Evolutionary conservation across 2,888 invertebrate species (phyloP), one percentile per base, ranked within the genome.

Genomic region (Ennomos erosarius): DNA sequence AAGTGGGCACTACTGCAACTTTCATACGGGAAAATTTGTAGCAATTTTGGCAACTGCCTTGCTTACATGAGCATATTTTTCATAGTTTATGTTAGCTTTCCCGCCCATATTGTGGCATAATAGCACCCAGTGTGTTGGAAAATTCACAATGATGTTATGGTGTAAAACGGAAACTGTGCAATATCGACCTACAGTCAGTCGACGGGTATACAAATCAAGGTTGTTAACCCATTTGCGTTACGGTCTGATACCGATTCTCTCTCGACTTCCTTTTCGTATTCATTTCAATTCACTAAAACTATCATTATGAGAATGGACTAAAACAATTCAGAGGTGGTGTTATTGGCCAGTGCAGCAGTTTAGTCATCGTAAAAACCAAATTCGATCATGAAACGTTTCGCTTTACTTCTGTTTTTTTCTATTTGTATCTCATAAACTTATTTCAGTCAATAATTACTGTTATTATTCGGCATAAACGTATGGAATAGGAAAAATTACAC

Each of bases 141-240:
- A 57, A 62, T 66, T 57, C 55, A 62, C 63, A 60, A 64, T 61
- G 54, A 48, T 59, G 56, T 62, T 66, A 66, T 60, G 57, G 65
- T 62, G 62, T 64, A 46, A 57, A 67, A 67, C 63, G 66, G 65
- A 70, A 65, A 74, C 69, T 73, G 72, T 76, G 76, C 72, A 74
- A 76, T 76, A 71, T 67, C 59, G 59, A 67, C 71, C 68, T 73
- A 73, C 74, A 78, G 73, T 74, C 76, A 80, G 73, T 78, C 77
- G 80, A 71, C 78, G 75, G 74, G 75, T 76, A 79, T 68, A 86
- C 79, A 82, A 84, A 85, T 85, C 81, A 87, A 88, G 89, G 88
- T 89, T 88, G 84, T 87, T 89, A 86, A 88, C 88, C 88, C 79
- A 85, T 85, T 84, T 85, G 71, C 78, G 87, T 87, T 87, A 84